These are phyloP conservation scores for Lumbricus terrestris DNA, from an alignment of 2,888 invertebrate species.

Conservation along the genomic window DNA sequence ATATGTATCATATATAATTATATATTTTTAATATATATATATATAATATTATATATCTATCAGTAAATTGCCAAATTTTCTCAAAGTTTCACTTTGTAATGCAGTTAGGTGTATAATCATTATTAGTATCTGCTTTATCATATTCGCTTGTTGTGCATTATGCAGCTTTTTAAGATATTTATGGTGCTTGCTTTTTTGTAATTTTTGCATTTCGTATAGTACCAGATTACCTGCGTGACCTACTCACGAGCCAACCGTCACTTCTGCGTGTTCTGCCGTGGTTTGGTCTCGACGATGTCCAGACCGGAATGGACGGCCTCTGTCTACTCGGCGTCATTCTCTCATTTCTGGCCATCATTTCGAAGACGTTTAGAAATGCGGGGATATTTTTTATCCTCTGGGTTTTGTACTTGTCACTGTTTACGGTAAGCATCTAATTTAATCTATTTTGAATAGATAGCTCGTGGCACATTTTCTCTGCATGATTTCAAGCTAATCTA, in stretches of 20 bases:
- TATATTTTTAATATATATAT: no score
- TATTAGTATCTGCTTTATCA: background rate
- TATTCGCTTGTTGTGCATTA: background rate
- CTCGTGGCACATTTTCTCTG: background rate
- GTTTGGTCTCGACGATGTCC: constrained; percentile 67
- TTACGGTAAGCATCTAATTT: constrained; percentile 62
- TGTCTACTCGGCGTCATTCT: constrained; percentile 68
- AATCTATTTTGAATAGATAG: constrained; percentile 9
- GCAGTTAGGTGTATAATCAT: background rate
- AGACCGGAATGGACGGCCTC: constrained; percentile 71
- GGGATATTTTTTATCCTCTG: constrained; percentile 69
- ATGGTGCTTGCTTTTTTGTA: background rate
- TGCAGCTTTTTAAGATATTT: background rate
- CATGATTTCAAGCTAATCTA: background rate
- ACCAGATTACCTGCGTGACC: constrained; percentile 40
- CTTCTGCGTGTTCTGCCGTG: constrained; percentile 70
- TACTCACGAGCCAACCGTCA: constrained; percentile 65
- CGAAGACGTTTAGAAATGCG: constrained; percentile 59
- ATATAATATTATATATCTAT: no score
- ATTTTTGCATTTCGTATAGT: constrained; percentile 14
- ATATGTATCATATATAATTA: no score
- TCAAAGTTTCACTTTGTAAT: background rate
- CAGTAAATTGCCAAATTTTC: background rate
- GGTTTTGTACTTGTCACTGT: constrained; percentile 73
- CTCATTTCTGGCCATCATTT: constrained; percentile 67